phyloP scores from a whole-genome alignment of 1,140 invertebrate species.

The Cataglyphis hispanica region DNA sequence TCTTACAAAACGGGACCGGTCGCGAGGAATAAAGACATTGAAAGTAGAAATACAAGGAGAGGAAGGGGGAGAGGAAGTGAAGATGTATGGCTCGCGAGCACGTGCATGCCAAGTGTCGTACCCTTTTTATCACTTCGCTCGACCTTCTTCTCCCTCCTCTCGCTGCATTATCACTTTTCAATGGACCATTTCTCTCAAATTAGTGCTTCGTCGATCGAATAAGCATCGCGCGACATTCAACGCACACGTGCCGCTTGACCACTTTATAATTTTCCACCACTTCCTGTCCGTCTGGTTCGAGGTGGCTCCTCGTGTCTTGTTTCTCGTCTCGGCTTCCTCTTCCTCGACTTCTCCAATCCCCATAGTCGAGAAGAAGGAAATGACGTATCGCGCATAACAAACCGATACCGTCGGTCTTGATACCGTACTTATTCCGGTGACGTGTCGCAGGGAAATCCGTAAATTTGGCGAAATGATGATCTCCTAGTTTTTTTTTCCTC shows the following conservation, averaged over 20 bases:
- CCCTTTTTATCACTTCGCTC: constrained; percentile 60
- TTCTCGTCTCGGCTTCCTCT: constrained; percentile 31
- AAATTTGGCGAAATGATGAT: not conserved
- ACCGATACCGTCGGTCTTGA: constrained; percentile 20
- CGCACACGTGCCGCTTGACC: constrained; percentile 81
- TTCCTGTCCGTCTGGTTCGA: constrained; percentile 67
- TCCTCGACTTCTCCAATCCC: constrained; percentile 24
- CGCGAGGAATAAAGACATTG: not conserved
- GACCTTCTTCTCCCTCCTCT: constrained; percentile 38
- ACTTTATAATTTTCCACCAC: constrained; percentile 71
- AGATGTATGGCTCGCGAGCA: not conserved
- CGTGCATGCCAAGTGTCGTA: not conserved
- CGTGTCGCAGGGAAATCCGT: not conserved
- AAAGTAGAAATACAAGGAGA: not conserved
- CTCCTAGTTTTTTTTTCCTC: not conserved
- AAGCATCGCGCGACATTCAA: constrained; percentile 69
- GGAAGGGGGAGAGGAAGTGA: not conserved
- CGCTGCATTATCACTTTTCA: constrained; percentile 47
- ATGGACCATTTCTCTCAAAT: constrained; percentile 37
- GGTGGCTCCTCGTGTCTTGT: constrained; percentile 30
- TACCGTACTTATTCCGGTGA: not conserved
- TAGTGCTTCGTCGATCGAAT: constrained; percentile 54
- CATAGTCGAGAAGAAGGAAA: constrained; percentile 65
- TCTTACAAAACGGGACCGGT: not conserved
- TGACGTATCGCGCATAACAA: constrained; percentile 71